phyloP scores from a whole-genome alignment of 2,113 vertebrate genomes.

The Tyto alba region DNA sequence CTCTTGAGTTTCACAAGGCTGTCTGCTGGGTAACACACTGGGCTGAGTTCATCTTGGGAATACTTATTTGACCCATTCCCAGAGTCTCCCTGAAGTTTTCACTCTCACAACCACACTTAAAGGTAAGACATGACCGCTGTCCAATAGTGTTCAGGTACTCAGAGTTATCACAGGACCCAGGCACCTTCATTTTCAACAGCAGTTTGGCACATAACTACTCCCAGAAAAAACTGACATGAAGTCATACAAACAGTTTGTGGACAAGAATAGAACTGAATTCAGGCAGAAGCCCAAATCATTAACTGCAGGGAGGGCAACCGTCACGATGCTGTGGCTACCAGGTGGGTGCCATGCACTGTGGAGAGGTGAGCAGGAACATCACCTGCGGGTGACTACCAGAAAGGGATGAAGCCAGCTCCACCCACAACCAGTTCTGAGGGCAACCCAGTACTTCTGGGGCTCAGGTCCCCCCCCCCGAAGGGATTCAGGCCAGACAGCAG shows the following conservation, averaged over 20 bases:
- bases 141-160: not conserved
- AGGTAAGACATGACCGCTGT: not conserved
- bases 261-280: not conserved
- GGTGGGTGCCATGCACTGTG: not conserved
- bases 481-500: not conserved
- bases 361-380: not conserved
- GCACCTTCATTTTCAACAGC: not conserved
- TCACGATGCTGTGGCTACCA: not conserved
- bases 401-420: not conserved
- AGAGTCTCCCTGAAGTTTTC: not conserved
- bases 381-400: not conserved
- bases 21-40: not conserved
- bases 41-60: not conserved
- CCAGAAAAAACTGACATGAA: not conserved
- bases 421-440: not conserved
- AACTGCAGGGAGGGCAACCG: not conserved
- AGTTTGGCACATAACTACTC: not conserved
- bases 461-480: not conserved
- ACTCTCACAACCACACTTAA: not conserved
- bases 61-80: not conserved
- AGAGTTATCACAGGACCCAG: not conserved
- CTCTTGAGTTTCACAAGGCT: constrained; percentile 21
- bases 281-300: not conserved
- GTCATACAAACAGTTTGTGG: not conserved
- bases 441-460: not conserved